Evolutionary conservation across 53 echinoderm and acorn worm species (phyloP), one percentile per base, ranked within the genome.

Genomic region (Stichopus horrens): DNA sequence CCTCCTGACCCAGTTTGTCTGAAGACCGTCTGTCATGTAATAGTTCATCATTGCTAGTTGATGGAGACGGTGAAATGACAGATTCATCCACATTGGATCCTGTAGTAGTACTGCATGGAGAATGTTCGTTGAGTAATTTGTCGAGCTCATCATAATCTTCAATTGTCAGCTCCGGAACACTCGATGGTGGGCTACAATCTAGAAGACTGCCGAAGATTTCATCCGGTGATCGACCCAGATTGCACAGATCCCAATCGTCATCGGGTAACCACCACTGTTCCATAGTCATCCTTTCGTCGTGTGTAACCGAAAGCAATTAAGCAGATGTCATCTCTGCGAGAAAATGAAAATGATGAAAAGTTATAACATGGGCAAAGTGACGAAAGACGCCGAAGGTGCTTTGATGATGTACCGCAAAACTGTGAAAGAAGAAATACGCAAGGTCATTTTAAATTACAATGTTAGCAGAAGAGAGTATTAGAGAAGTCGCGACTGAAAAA

Each of bases 231-330:
- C 5, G 18, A 63, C 66, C 85, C 4, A 67, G 85, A 52, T 10
- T 53, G 51, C 57, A 10, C 1, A 37, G 7, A 9, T 81, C 81
- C 8, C 52, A 18, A 23, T 85, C 85, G 60, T 85, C 85, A 51
- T 85, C 85, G 13, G 58, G 13, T 9, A 66, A 51, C 85, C 85
- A 85, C 85, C 67, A 67, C 85, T 85, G 23, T 10, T 85, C 85
- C 85, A 85, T 85, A 0, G 8, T 74, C 75, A 74, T 37, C 37
- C 37, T 2, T 37, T 37, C 37, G 37, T 37, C 0, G 37, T 37
- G 37, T 2, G 37, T 37, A 37, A 37, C 37, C 37, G 37, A 37
- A 37, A 37, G 37, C 37, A 37, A 37, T 37, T 37, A 37, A 37
- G 37, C 37, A 37, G 37, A 37, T 37, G 37, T 37, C 37, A 37